Evolutionary conservation across 2,888 invertebrate genomes (phyloP), one percentile per base, ranked within the genome.

Genomic region (Crepidodera aurea): DNA sequence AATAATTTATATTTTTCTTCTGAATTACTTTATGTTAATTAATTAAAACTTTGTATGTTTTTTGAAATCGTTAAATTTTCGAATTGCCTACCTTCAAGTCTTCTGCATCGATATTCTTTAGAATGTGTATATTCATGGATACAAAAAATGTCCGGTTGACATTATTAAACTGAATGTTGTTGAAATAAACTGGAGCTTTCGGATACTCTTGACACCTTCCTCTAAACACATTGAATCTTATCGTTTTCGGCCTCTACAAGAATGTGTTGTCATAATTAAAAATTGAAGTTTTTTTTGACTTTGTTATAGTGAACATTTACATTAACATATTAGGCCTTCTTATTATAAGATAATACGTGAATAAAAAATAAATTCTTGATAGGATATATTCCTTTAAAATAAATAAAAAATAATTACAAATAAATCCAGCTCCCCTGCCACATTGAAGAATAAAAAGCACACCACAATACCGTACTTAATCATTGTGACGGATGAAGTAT

Each of bases 151-250:
- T 60, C 37, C 69, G 66, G 18, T 71, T 70, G 1, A 64, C 48
- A 46, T 64, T 68, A 2, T 16, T 39, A 18, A 71, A 29, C n/a
- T 62, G 68, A n/a, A 71, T 58, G 46, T 73, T 62, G n/a, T 58
- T 48, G 5, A 67, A 60, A 13, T 59, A 61, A 6, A 69, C 19
- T 1, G 67, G 56, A 8, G 69, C 60, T 48, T 71, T 68, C 37
- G 61, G 59, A 51, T 66, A 51, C 34, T 67, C 67, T 40, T 64
- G 64, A 60, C 73, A 73, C 18, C 39, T 59, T 29, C 72, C 72
- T 56, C 62, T 60, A 37, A 73, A 68, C 7, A 67, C 66, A 27
- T 72, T 67, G 13, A 74, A 53, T 59, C 69, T 67, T 16, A 74
- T 34, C 1, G 70, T 68, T 60, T 72, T 74, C 54, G 67, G 63